Conservation (phyloP, 2,888 invertebrate genomes). For the Caenorhabditis plicata region DNA sequence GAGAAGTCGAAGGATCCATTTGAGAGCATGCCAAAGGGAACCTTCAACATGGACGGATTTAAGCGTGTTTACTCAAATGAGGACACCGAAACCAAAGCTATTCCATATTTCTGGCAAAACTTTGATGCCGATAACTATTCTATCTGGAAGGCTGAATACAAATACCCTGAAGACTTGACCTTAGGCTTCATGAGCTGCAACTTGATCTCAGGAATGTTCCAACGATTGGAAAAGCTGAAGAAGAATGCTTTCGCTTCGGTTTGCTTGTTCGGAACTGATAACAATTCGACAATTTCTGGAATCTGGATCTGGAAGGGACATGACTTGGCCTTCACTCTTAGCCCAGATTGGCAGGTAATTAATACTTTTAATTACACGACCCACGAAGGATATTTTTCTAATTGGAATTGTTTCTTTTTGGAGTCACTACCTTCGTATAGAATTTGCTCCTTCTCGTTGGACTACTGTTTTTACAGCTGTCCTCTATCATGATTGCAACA, state of each 20-base stretch:
- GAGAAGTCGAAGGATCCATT: conserved; percentile 81
- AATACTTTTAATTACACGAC: background rate
- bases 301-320: conserved; percentile 98
- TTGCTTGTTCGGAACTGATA: conserved; percentile 87
- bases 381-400: too few relatives aligned
- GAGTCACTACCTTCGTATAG: conserved; percentile 46
- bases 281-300: conserved; percentile 88
- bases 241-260: conserved; percentile 93
- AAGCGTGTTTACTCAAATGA: conserved; percentile 96
- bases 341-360: conserved; percentile 62
- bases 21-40: conserved; percentile 83
- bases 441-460: conserved; percentile 44
- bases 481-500: conserved; percentile 39
- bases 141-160: conserved; percentile 96
- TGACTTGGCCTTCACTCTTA: conserved; percentile 81
- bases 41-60: conserved; percentile 93
- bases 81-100: conserved; percentile 80
- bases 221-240: conserved; percentile 94
- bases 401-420: conserved; percentile 16
- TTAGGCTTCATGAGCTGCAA: conserved; percentile 98
- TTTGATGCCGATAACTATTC: conserved; percentile 88
- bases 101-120: conserved; percentile 97
- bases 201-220: conserved; percentile 93
- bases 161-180: conserved; percentile 86
- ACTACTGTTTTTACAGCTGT: conserved; percentile 21